phyloP scores from a whole-genome alignment of 2,113 vertebrate species.

The Puffinus mauretanicus region DNA sequence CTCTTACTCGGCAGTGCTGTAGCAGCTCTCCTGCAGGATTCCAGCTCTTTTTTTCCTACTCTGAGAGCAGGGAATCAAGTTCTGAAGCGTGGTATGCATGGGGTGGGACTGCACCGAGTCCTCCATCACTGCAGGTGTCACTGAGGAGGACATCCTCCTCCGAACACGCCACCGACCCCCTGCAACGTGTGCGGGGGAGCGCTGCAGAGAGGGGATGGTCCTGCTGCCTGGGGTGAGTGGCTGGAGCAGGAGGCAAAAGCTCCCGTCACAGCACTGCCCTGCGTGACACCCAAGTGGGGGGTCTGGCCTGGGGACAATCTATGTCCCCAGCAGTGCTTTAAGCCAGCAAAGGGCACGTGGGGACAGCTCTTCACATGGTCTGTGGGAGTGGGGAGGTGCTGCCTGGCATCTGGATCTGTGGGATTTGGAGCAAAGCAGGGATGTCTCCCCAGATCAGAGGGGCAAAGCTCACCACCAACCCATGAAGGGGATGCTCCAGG shows the following conservation, averaged over 20 bases:
- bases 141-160: background rate
- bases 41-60: background rate
- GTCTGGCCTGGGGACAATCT: background rate
- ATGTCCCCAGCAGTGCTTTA: rapidly evolving
- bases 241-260: background rate
- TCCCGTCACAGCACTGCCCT: background rate
- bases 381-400: background rate
- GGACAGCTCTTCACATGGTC: background rate
- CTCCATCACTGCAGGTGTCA: background rate
- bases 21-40: background rate
- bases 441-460: background rate
- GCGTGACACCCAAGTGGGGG: background rate
- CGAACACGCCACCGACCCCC: rapidly evolving
- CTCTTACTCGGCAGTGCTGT: rapidly evolving
- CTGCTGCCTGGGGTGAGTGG: rapidly evolving
- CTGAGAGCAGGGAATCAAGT: too few relatives aligned
- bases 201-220: background rate
- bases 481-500: background rate
- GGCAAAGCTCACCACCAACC: background rate
- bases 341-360: background rate
- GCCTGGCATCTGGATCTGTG: rapidly evolving
- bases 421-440: background rate
- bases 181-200: rapidly evolving
- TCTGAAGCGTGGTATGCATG: background rate
- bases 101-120: rapidly evolving